phyloP scores from a whole-genome alignment of 2,888 invertebrate species.

The Heteropelma amictum region DNA sequence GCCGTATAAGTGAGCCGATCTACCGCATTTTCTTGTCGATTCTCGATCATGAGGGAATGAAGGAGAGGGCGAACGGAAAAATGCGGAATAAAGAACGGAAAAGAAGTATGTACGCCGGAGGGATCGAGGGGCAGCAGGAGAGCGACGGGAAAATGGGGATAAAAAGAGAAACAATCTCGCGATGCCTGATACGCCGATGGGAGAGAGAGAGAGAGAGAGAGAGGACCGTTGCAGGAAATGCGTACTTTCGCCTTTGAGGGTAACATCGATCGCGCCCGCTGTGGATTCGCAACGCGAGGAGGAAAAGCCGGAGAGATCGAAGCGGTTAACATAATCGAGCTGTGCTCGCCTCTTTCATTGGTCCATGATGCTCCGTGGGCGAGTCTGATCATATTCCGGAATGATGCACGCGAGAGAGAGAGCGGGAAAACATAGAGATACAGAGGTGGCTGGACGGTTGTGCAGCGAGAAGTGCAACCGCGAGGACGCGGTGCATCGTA shows the following conservation, averaged over 20 bases:
- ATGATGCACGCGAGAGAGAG: background rate
- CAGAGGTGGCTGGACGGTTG: background rate
- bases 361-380: constrained; percentile 21
- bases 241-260: constrained; percentile 54
- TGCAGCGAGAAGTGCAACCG: constrained; percentile 29
- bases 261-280: constrained; percentile 52
- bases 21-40: constrained; percentile 53
- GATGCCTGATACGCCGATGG: constrained; percentile 46
- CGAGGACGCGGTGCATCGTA: constrained; percentile 54
- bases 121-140: background rate
- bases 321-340: constrained; percentile 53
- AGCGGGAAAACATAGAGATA: background rate
- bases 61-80: no score
- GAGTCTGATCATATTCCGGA: constrained; percentile 15
- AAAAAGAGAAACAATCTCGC: constrained; percentile 51
- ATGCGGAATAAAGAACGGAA: background rate
- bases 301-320: constrained; percentile 8
- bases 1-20: constrained; percentile 52
- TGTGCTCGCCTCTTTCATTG: constrained; percentile 17
- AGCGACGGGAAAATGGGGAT: constrained; percentile 22
- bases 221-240: constrained; percentile 57
- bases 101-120: background rate
- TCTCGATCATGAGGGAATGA: background rate
- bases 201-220: constrained; percentile 21
- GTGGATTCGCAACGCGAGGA: constrained; percentile 1